Evolutionary conservation across 2,113 vertebrate genomes (phyloP).

Genomic region (Himantopus leucocephalus): DNA sequence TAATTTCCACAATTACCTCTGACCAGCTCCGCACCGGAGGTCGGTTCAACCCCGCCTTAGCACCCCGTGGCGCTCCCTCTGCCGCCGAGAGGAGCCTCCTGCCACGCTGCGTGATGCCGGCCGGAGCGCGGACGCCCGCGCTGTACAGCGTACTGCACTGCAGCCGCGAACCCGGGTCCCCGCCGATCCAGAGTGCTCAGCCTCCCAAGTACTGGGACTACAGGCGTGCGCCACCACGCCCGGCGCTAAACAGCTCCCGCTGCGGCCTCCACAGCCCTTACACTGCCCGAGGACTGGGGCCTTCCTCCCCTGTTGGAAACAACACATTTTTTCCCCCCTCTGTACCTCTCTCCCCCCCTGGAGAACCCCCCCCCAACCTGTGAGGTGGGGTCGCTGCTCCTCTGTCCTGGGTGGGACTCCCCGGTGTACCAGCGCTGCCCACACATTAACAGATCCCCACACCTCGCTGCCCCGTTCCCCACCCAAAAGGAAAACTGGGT

Average conservation of each 20-base stretch:
- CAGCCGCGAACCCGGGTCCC: neutral
- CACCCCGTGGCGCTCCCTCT: neutral
- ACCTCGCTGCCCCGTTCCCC: too few relatives aligned
- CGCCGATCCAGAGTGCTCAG: neutral
- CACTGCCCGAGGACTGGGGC: neutral
- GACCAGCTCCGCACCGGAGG: neutral
- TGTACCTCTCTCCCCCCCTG: neutral
- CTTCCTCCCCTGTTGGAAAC: neutral
- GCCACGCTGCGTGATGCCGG: neutral
- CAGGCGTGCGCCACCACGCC: neutral
- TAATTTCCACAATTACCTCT: neutral
- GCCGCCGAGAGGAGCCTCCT: too few relatives aligned
- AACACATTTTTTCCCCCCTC: neutral
- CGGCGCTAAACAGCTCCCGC: rapidly evolving
- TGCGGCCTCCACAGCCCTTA: neutral
- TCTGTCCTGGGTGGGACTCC: too few relatives aligned
- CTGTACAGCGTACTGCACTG: rapidly evolving
- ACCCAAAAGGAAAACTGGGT: slow-evolving; percentile 62
- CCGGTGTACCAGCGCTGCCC: rapidly evolving
- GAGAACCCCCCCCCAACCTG: neutral
- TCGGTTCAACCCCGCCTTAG: neutral
- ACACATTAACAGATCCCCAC: rapidly evolving
- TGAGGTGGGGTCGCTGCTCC: neutral
- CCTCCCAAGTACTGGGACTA: neutral
- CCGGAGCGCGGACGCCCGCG: neutral